Conservation (phyloP, 2,113 vertebrate species). For the Bubalus kerabau region DNA sequence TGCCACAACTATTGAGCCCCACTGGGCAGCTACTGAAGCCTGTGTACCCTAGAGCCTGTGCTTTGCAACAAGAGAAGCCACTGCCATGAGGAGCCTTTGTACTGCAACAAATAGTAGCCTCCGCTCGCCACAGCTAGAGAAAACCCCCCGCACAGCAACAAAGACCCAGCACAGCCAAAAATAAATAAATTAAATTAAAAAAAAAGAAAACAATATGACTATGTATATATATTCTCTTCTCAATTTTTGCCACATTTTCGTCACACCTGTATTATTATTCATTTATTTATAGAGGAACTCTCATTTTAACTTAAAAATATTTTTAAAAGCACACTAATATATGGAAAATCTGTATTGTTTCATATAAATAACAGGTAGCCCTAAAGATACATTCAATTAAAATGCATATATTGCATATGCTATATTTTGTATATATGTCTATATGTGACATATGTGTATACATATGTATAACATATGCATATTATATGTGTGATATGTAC, state of each 20-base stretch:
- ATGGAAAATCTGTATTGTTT: not conserved
- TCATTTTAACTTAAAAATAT: not conserved
- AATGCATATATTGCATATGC: not conserved
- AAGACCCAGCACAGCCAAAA: not conserved
- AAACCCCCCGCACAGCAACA: not conserved
- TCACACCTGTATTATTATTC: not conserved
- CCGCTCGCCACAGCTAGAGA: rapidly evolving
- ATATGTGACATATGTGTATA: not conserved
- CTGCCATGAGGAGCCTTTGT: not conserved
- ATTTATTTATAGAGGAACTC: not conserved
- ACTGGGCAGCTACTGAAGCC: not conserved
- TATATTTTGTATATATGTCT: not conserved
- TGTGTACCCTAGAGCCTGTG: not conserved
- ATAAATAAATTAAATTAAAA: not conserved
- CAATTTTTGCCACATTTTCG: not conserved
- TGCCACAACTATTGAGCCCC: not conserved
- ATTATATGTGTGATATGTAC: not conserved
- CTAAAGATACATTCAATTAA: not conserved
- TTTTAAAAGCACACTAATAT: not conserved
- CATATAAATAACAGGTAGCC: not conserved
- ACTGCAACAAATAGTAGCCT: not conserved
- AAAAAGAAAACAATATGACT: not conserved
- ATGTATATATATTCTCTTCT: not conserved
- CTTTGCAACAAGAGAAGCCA: not conserved
- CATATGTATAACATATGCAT: not conserved